Conservation (phyloP, 1,140 invertebrate species). For the Aphidius gifuensis region DNA sequence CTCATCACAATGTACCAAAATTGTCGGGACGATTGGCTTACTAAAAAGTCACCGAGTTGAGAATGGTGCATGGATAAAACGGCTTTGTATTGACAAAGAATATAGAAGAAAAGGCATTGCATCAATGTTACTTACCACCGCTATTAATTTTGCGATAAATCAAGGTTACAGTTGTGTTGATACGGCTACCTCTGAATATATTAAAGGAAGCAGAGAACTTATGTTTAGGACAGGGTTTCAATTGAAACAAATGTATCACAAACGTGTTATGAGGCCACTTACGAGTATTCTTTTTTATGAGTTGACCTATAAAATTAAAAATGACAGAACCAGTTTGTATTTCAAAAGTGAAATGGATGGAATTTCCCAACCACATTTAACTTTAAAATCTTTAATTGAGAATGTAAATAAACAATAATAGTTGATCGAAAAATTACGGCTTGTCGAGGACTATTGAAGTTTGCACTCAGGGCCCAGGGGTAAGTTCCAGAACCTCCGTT, state of each 20-base stretch:
- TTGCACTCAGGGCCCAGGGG: no score
- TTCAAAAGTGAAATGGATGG: no score
- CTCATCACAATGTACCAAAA: constrained; percentile 39
- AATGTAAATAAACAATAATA: no score
- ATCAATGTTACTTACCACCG: constrained; percentile 48
- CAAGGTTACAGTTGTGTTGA: constrained; percentile 54
- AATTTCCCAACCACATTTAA: no score
- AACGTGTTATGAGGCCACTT: constrained; percentile 48
- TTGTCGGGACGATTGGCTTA: constrained; percentile 54
- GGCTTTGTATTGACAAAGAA: constrained; percentile 51
- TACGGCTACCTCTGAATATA: constrained; percentile 56
- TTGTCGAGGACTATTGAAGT: no score
- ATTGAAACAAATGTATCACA: constrained; percentile 57
- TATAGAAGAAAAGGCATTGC: constrained; percentile 55
- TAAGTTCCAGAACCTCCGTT: no score
- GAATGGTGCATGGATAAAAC: constrained; percentile 57
- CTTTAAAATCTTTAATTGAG: no score
- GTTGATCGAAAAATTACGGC: no score
- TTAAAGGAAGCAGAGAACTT: constrained; percentile 51
- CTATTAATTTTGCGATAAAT: constrained; percentile 53
- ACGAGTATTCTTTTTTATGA: constrained; percentile 54
- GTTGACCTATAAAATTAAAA: constrained; percentile 47
- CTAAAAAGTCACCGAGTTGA: constrained; percentile 46
- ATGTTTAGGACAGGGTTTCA: constrained; percentile 59
- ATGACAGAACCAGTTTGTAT: constrained; percentile 7